Conservation (phyloP, 2,113 vertebrate species). For the Dasyprocta punctata region DNA sequence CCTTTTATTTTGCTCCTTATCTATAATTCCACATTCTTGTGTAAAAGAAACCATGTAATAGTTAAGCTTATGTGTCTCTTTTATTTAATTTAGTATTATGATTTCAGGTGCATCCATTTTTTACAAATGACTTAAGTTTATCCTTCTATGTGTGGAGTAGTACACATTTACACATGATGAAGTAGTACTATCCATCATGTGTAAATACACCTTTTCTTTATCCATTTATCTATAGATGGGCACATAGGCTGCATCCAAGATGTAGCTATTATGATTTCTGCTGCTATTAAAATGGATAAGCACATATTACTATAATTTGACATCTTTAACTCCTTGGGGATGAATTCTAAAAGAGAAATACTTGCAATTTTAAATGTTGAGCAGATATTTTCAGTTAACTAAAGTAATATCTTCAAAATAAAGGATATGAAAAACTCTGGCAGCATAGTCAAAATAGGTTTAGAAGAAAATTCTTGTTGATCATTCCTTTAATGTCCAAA, state of each 20-base stretch:
- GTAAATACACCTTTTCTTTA: neutral
- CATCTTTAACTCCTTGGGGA: neutral
- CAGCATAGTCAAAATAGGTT: too few relatives aligned
- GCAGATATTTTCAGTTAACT: too few relatives aligned
- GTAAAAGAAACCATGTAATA: neutral
- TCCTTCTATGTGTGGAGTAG: neutral
- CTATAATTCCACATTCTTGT: neutral
- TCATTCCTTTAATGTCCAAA: too few relatives aligned
- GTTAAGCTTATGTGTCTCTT: neutral
- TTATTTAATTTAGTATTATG: neutral
- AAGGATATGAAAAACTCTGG: too few relatives aligned
- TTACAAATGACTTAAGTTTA: neutral
- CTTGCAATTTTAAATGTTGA: neutral
- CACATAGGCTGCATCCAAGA: neutral
- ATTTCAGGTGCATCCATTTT: neutral
- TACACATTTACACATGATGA: too few relatives aligned
- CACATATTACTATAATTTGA: neutral
- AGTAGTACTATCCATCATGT: neutral
- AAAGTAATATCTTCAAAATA: too few relatives aligned
- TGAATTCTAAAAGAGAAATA: neutral
- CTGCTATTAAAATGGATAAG: neutral
- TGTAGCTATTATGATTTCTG: neutral
- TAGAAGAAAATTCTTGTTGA: too few relatives aligned
- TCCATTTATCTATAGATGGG: neutral
- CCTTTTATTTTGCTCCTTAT: neutral